Evolutionary conservation across 2,797 vertebrate species (phyloP).

Genomic region (Atherinosoma microstoma): DNA sequence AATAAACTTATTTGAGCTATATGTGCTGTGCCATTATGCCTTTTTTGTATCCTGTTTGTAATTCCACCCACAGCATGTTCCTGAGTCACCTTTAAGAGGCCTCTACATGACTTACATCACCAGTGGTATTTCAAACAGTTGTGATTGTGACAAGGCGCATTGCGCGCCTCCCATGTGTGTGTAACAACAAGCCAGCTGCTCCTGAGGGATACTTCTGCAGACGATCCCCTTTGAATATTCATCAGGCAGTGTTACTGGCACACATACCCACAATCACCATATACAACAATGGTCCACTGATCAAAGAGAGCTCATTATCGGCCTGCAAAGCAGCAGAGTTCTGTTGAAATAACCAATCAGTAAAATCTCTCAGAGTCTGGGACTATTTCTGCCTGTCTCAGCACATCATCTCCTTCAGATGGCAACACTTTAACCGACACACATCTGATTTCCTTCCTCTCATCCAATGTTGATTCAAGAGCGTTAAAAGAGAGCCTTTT

Average conservation of each 20-base stretch:
- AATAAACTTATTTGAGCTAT: conserved; percentile 34
- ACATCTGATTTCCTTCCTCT: conserved; percentile 56
- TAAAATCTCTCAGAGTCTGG: conserved; percentile 52
- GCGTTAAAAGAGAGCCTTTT: conserved; percentile 60
- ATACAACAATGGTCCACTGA: conserved; percentile 74
- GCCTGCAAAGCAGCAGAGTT: conserved; percentile 60
- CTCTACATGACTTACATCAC: conserved; percentile 12
- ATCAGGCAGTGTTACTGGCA: conserved; percentile 53
- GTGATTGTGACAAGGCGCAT: conserved; percentile 45
- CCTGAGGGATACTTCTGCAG: conserved; percentile 63
- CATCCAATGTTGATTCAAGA: conserved; percentile 67
- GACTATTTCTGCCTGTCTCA: conserved; percentile 65
- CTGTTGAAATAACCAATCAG: conserved; percentile 72
- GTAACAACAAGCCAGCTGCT: conserved; percentile 67
- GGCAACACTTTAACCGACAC: conserved; percentile 43
- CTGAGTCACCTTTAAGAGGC: conserved; percentile 20
- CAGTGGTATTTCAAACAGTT: conserved; percentile 40
- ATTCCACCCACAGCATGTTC: neutral
- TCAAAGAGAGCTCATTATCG: conserved; percentile 81
- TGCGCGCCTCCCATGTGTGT: conserved; percentile 46
- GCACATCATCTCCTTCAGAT: conserved; percentile 50
- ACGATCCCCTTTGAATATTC: conserved; percentile 72
- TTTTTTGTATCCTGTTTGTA: neutral
- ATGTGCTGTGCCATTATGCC: neutral
- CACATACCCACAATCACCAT: conserved; percentile 41